Evolutionary conservation across 1,140 invertebrate genomes (phyloP).

Genomic region (Chymomyza costata): DNA sequence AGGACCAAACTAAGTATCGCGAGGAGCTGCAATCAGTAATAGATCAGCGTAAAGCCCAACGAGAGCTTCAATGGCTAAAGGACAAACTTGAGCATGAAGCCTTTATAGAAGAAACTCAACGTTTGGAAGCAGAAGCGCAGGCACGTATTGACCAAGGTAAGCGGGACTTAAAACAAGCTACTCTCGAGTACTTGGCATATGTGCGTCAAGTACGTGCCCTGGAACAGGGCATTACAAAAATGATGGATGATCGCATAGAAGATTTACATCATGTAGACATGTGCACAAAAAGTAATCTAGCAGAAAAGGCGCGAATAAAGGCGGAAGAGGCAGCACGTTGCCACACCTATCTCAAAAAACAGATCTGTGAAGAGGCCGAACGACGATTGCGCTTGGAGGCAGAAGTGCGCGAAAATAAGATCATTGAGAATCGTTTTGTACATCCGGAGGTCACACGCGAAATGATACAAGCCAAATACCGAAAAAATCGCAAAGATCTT

Average conservation of each 20-base stretch:
- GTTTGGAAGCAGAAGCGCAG: conserved; percentile 40
- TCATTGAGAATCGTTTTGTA: conserved; percentile 61
- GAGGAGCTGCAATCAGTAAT: conserved; percentile 52
- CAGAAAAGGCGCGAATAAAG: conserved; percentile 28
- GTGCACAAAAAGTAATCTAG: conserved; percentile 58
- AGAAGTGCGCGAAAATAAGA: conserved; percentile 51
- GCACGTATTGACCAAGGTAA: conserved; percentile 25
- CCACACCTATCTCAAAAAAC: conserved; percentile 40
- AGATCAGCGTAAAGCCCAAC: conserved; percentile 26
- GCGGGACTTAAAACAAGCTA: conserved; percentile 39
- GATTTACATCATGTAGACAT: conserved; percentile 54
- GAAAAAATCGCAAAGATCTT: conserved; percentile 35
- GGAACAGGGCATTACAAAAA: conserved; percentile 51
- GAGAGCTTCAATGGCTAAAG: conserved; percentile 28
- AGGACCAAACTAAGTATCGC: conserved; percentile 30
- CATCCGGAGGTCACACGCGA: conserved; percentile 44
- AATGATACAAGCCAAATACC: conserved; percentile 28
- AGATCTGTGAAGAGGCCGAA: conserved; percentile 59
- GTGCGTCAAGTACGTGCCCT: conserved; percentile 50
- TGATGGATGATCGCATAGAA: conserved; percentile 52
- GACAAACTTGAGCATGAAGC: conserved; percentile 43
- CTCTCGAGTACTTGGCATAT: conserved; percentile 57
- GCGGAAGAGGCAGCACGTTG: conserved; percentile 38
- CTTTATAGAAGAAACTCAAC: conserved; percentile 42
- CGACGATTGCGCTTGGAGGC: conserved; percentile 39